phyloP scores from a whole-genome alignment of 2,888 invertebrate species.

The Drosophila melanocephala region DNA sequence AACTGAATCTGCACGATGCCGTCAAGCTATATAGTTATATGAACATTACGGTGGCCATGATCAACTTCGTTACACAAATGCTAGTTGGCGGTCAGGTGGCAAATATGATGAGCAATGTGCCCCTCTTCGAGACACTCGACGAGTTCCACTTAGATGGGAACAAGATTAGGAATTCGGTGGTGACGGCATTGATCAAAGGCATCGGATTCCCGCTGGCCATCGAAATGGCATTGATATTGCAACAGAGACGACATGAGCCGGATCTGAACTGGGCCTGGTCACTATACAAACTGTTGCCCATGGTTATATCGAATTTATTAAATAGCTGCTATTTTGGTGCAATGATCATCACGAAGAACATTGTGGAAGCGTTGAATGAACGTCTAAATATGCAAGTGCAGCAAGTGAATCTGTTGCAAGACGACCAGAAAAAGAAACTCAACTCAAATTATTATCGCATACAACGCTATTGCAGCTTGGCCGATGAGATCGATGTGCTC shows the following conservation, averaged over 20 bases:
- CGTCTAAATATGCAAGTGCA: slow-evolving; percentile 63
- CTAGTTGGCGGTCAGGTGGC: slow-evolving; percentile 42
- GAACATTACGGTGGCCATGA: slow-evolving; percentile 72
- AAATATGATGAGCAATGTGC: slow-evolving; percentile 57
- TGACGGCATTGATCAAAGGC: slow-evolving; percentile 61
- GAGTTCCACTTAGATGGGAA: slow-evolving; percentile 57
- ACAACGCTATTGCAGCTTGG: slow-evolving; percentile 79
- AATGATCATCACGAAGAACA: slow-evolving; percentile 67
- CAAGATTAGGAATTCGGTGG: slow-evolving; percentile 42
- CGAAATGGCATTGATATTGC: slow-evolving; percentile 66
- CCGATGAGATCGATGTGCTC: slow-evolving; percentile 80
- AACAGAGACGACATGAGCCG: slow-evolving; percentile 64
- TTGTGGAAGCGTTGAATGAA: slow-evolving; percentile 69
- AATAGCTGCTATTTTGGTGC: slow-evolving; percentile 79
- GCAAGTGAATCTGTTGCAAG: slow-evolving; percentile 72
- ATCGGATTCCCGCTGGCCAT: slow-evolving; percentile 71
- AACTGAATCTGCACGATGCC: slow-evolving; percentile 74
- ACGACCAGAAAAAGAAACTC: slow-evolving; percentile 56
- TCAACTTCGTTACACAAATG: slow-evolving; percentile 67
- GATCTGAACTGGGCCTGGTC: slow-evolving; percentile 64
- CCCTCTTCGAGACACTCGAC: slow-evolving; percentile 60
- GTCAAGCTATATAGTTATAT: slow-evolving; percentile 77
- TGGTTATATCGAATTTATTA: slow-evolving; percentile 75
- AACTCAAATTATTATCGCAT: slow-evolving; percentile 78
- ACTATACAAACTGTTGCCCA: slow-evolving; percentile 75